Evolutionary conservation across 2,797 vertebrate species (phyloP), one percentile per base, ranked within the genome.

Genomic region (Falco cherrug): DNA sequence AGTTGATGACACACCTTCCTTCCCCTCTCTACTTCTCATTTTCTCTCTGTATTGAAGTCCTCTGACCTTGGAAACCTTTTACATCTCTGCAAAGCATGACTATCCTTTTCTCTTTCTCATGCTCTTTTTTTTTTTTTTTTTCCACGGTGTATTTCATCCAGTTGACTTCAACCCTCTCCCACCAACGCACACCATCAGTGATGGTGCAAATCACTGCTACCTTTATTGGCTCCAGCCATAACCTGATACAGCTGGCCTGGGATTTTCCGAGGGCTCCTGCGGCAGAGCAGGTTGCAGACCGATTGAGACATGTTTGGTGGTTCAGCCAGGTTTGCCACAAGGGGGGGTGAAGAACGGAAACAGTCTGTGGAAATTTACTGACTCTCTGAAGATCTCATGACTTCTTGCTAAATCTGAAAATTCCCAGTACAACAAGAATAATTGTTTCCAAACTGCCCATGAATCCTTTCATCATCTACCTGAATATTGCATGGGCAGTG

Each of bases 321-420:
- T 95, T 95, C 93, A 93, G 87, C 78, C 59, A 83, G 37, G 53
- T 81, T 97, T 94, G 83, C 95, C 94, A 93, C 95, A 93, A 95
- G 94, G 35, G 87, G 92, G 95, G 84, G 91, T 4, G 95, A 96
- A 92, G 84, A 93, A 88, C 81, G 86, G 92, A 86, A 95, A 83
- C 71, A 2, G 4, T 67, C 85, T 77, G 83, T 97, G 97, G 97
- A 97, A 97, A 97, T 97, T 96, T 97, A 97, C 97, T 93, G 94
- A 75, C 84, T 95, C 65, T 77, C 82, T 91, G 74, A 81, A 84
- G 63, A 57, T 87, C 69, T 78, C 74, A 67, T 91, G 93, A 95
- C 93, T 94, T 93, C 92, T 91, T 91, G 57, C 69, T 96, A 93
- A 92, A 90, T 81, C 54, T 71, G 76, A 88, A 91, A 93, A 95